Evolutionary conservation across 92 coral and sea anemone genomes (phyloP).

Genomic region (Ricordea florida): DNA sequence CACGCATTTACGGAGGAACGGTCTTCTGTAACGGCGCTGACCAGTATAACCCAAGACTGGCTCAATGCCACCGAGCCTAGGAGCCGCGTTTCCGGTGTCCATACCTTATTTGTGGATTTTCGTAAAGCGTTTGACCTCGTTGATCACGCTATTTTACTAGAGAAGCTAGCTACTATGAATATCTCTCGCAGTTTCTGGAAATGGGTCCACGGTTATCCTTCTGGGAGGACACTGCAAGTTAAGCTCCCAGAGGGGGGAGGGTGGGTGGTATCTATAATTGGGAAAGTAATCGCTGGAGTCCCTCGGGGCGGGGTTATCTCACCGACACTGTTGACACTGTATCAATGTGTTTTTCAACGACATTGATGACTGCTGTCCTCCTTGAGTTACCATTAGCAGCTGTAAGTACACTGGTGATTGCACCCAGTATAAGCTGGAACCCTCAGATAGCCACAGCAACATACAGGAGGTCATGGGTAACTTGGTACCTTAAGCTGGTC

Average conservation of each 20-base stretch:
- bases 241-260: too few relatives aligned
- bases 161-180: slow-evolving; percentile 4
- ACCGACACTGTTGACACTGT: too few relatives aligned
- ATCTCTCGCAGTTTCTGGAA: not conserved
- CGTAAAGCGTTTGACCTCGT: slow-evolving; percentile 43
- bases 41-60: slow-evolving; percentile 45
- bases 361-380: too few relatives aligned
- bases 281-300: too few relatives aligned
- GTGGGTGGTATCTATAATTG: too few relatives aligned
- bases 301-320: too few relatives aligned
- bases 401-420: slow-evolving; percentile 62
- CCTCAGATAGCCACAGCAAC: not conserved
- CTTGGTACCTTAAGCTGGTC: not conserved
- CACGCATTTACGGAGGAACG: slow-evolving; percentile 35
- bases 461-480: slow-evolving; percentile 28
- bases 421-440: slow-evolving; percentile 32
- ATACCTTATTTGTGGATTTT: slow-evolving; percentile 11
- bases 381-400: not conserved
- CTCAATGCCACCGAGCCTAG: slow-evolving; percentile 26
- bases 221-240: too few relatives aligned
- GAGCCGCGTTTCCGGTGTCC: slow-evolving; percentile 9
- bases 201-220: too few relatives aligned
- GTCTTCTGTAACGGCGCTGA: slow-evolving; percentile 42
- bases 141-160: slow-evolving; percentile 7
- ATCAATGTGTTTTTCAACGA: too few relatives aligned